Conservation (phyloP, 2,797 vertebrate species). For the Leuciscus waleckii region DNA sequence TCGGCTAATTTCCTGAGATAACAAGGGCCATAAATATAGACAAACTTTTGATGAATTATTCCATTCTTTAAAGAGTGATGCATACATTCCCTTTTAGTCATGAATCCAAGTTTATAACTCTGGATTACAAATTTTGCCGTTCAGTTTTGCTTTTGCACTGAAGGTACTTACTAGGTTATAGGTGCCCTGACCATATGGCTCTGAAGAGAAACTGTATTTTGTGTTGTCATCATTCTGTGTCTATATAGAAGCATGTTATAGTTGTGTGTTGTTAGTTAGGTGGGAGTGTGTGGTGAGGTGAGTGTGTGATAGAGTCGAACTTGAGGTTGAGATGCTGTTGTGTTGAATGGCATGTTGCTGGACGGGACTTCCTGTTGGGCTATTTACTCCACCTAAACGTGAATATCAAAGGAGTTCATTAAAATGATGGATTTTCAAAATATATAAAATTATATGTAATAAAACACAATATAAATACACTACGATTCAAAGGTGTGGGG, state of each 20-base stretch:
- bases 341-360: slow-evolving; percentile 91
- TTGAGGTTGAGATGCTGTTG: slow-evolving; percentile 95
- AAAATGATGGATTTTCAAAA: slow-evolving; percentile 57
- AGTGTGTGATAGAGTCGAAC: slow-evolving; percentile 81
- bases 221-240: neutral
- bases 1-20: slow-evolving; percentile 31
- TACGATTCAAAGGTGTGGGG: neutral
- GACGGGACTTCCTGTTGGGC: slow-evolving; percentile 87
- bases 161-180: neutral
- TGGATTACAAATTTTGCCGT: neutral
- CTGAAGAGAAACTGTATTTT: neutral
- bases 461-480: slow-evolving; percentile 1
- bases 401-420: slow-evolving; percentile 72
- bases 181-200: slow-evolving; percentile 20
- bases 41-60: neutral
- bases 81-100: slow-evolving; percentile 12
- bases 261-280: slow-evolving; percentile 18
- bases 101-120: neutral
- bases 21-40: slow-evolving; percentile 26
- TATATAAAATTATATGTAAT: neutral
- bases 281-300: slow-evolving; percentile 79
- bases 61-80: neutral
- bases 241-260: slow-evolving; percentile 10
- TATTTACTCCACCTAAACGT: slow-evolving; percentile 89
- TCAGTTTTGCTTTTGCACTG: neutral